These are phyloP conservation scores for Cephus nigrinus DNA, from an alignment of 2,888 invertebrate genomes.

Conservation along the genomic window DNA sequence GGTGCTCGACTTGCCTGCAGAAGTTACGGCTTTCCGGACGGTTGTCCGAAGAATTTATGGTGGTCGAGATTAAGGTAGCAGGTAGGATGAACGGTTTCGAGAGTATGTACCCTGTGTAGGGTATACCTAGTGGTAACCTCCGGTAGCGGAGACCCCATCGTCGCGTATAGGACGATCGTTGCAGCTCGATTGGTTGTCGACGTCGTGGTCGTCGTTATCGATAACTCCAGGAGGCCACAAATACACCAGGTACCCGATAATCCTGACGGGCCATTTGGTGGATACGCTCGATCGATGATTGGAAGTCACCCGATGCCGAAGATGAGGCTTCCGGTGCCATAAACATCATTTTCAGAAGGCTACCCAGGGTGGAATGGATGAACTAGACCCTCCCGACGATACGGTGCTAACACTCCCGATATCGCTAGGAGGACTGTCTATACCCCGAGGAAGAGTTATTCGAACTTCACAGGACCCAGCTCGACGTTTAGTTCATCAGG, in stretches of 20 bases:
- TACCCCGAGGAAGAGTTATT: not conserved
- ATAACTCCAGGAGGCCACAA: not conserved
- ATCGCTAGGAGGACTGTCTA: not conserved
- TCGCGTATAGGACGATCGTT: not conserved
- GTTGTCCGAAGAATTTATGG: conserved; percentile 41
- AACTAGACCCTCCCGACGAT: not conserved
- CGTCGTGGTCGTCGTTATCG: not conserved
- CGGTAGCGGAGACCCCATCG: not conserved
- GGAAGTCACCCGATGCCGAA: not conserved
- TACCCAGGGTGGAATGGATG: not conserved
- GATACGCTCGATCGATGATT: not conserved
- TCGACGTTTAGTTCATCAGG: conserved; percentile 31
- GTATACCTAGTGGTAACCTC: not conserved
- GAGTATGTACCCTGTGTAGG: not conserved
- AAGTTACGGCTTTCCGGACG: conserved; percentile 55
- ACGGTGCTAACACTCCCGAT: not conserved
- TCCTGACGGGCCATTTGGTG: not conserved
- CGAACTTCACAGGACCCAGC: not conserved
- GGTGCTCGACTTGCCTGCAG: conserved; percentile 31
- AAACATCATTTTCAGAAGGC: not conserved
- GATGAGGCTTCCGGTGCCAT: not conserved
- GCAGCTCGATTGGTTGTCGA: not conserved
- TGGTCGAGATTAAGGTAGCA: conserved; percentile 5
- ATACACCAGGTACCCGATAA: not conserved
- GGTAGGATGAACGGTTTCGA: not conserved